Evolutionary conservation across 2,888 invertebrate genomes (phyloP).

Genomic region (Athetis lepigone): DNA sequence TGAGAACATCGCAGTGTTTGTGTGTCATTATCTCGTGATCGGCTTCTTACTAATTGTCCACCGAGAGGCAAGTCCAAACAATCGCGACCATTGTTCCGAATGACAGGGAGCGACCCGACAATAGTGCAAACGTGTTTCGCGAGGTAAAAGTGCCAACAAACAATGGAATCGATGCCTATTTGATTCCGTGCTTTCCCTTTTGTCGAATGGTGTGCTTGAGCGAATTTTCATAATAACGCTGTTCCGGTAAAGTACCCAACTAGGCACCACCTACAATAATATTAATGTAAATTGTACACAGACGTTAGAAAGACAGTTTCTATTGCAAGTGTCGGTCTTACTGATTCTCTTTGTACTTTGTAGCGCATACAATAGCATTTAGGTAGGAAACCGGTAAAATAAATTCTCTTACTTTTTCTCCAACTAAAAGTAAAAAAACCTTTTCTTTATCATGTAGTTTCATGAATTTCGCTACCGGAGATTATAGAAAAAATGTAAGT

Average conservation of each 20-base stretch:
- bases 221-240: slow-evolving; percentile 71
- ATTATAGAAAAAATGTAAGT: slow-evolving; percentile 7
- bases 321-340: not conserved
- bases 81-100: slow-evolving; percentile 80
- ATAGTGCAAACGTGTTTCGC: slow-evolving; percentile 79
- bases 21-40: slow-evolving; percentile 69
- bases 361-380: slow-evolving; percentile 9
- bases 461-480: not conserved
- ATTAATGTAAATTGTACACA: slow-evolving; percentile 38
- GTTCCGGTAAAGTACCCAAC: slow-evolving; percentile 69
- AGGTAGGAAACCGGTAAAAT: slow-evolving; percentile 6
- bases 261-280: slow-evolving; percentile 51
- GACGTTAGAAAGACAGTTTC: slow-evolving; percentile 18
- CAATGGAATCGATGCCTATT: slow-evolving; percentile 81
- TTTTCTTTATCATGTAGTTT: not conserved
- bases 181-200: slow-evolving; percentile 85
- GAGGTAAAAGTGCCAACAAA: slow-evolving; percentile 80
- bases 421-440: not conserved
- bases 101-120: slow-evolving; percentile 75
- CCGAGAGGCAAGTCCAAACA: slow-evolving; percentile 71
- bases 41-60: slow-evolving; percentile 77
- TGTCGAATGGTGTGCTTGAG: slow-evolving; percentile 70
- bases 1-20: slow-evolving; percentile 26
- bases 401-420: not conserved
- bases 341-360: slow-evolving; percentile 6